Base-by-base conservation (phyloP, 2,113 vertebrate genomes). In the Syrmaticus mikado region DNA sequence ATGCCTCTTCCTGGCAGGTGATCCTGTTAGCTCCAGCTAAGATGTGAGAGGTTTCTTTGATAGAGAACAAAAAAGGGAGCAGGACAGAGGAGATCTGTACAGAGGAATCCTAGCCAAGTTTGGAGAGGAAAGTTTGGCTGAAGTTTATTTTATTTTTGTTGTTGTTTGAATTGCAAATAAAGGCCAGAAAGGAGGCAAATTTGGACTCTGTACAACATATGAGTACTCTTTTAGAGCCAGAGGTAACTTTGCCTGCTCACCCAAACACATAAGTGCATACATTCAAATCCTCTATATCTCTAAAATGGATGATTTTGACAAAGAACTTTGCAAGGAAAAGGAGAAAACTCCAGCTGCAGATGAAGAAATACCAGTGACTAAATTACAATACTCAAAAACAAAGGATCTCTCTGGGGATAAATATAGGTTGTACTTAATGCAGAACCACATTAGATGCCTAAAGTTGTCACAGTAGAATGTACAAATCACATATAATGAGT, bases 151-250 rank as follows among this genome's bases (percentile, higher is more conserved):
- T 92, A 86, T 94, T 91, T 88, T 81, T 95, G 91, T 85, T 94
- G 79, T 85, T 83, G 73, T 90, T 65, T 92, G 85, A 94, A 89
- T 84, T 93, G 83, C 87, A 93, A 94, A 91, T 91, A 94, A 97
- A 94, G 70, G 72, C 91, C 91, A 92, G 96, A 91, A 95, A 96
- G 91, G 65, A 97, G 93, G 68, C 79, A 88, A 90, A 85, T 94
- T 82, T 91, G 90, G 91, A 88, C 82, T 83, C 78, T 14, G 20
- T 80, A 80, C 72, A 91, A 34, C 65, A 67, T 91, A 75, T 75
- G 65, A 94, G 73, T 34, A 36, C n/a, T 86, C 40, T 85, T 40
- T 93, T 45, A 64, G 66, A 88, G 61, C 34, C 2, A 19, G 52
- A 18, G 11, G 91, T 90, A 94, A 64, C 40, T 91, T 80, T 82